These are phyloP conservation scores for Chondrilla cf. caribensis DNA, from an alignment of 37 sponge, comb jelly and placozoan species.

Conservation along the genomic window DNA sequence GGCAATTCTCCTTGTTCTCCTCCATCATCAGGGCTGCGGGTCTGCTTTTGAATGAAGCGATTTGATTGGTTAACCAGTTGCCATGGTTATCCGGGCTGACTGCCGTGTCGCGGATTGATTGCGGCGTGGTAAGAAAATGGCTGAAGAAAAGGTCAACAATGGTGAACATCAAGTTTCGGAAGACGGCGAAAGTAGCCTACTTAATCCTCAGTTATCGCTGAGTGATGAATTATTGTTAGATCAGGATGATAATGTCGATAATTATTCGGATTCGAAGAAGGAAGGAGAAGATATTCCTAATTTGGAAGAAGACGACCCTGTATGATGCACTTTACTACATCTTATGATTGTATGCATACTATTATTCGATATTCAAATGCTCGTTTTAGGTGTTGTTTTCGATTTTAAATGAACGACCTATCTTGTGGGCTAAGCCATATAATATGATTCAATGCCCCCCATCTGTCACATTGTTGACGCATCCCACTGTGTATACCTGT, in stretches of 20 bases:
- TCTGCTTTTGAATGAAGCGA: not conserved
- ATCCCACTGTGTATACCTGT: no score
- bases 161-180: slow-evolving; percentile 84
- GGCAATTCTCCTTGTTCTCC: not conserved
- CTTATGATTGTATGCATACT: slow-evolving; percentile 5
- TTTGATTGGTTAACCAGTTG: slow-evolving; percentile 12
- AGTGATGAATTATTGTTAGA: slow-evolving; percentile 18
- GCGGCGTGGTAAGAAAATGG: not conserved
- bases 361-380: no score
- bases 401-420: no score
- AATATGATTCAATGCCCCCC: no score
- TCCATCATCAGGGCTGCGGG: not conserved
- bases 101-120: not conserved
- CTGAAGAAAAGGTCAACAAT: slow-evolving; percentile 42
- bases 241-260: slow-evolving; percentile 1
- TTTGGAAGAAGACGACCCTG: slow-evolving; percentile 10
- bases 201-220: not conserved
- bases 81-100: not conserved
- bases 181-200: slow-evolving; percentile 36
- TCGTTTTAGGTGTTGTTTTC: no score
- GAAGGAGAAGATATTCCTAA: slow-evolving; percentile 8
- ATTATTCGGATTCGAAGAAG: not conserved
- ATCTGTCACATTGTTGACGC: no score
- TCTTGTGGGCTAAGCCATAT: no score
- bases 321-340: not conserved